Evolutionary conservation across 35 echinoderm and acorn worm genomes (phyloP).

Genomic region (Apostichopus japonicus): DNA sequence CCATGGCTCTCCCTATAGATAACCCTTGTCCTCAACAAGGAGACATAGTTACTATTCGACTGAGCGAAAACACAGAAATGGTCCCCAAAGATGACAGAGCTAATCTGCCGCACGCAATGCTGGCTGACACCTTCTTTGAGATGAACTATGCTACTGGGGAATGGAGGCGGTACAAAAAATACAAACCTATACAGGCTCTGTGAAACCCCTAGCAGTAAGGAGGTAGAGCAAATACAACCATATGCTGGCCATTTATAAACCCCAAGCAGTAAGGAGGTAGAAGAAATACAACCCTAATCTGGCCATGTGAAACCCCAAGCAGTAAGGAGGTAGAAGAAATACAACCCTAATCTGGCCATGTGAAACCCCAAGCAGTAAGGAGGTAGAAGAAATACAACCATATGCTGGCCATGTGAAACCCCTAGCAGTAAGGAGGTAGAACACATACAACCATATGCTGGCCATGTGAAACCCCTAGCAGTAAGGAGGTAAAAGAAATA

Average conservation of each 20-base stretch:
- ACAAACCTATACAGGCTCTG: conserved; percentile 55
- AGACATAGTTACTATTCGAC: conserved; percentile 90
- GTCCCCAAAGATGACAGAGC: conserved; percentile 64
- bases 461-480: too few species aligned
- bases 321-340: conserved; percentile 5
- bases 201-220: not conserved
- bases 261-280: conserved; percentile 2
- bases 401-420: too few species aligned
- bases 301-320: not conserved
- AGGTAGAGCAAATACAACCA: not conserved
- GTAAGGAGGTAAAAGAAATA: too few species aligned
- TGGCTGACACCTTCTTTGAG: conserved; percentile 95
- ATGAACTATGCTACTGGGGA: conserved; percentile 97
- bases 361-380: not conserved
- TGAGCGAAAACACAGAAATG: conserved; percentile 87
- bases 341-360: not conserved
- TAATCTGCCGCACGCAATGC: conserved; percentile 67
- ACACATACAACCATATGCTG: too few species aligned
- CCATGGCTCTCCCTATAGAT: conserved; percentile 61
- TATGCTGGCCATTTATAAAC: not conserved
- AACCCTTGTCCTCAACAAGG: conserved; percentile 99
- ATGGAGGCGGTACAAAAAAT: conserved; percentile 93
- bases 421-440: too few species aligned
- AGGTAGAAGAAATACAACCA: too few species aligned
- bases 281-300: not conserved